phyloP scores from a whole-genome alignment of 2,888 invertebrate genomes.

The Caenorhabditis japonica region DNA sequence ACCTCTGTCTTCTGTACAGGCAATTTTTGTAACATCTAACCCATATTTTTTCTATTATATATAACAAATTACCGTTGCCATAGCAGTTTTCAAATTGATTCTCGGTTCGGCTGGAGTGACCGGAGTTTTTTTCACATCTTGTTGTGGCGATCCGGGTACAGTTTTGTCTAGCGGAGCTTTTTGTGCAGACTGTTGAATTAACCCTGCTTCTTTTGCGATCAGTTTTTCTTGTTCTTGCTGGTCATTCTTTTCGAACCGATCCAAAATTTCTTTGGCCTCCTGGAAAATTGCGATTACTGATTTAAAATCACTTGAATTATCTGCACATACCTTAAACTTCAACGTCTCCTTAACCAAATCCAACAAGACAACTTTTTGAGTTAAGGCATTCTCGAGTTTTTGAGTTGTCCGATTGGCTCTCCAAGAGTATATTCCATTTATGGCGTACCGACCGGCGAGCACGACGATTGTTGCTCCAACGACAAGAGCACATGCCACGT shows the following conservation, averaged over 20 bases:
- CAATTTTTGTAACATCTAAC: too few relatives aligned
- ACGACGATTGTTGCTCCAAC: slow-evolving; percentile 28
- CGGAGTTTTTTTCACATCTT: neutral
- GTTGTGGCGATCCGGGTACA: slow-evolving; percentile 9
- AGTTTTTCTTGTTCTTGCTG: slow-evolving; percentile 7
- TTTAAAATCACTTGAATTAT: slow-evolving; percentile 2
- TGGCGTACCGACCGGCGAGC: slow-evolving; percentile 35
- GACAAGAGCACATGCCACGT: slow-evolving; percentile 20
- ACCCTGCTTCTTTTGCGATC: neutral
- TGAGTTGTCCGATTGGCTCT: slow-evolving; percentile 38
- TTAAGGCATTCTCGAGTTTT: slow-evolving; percentile 52
- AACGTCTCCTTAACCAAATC: slow-evolving; percentile 97
- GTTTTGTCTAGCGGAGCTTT: neutral
- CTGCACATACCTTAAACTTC: slow-evolving; percentile 85
- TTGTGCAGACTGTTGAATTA: neutral
- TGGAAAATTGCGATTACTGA: slow-evolving; percentile 9
- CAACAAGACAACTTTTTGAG: slow-evolving; percentile 81
- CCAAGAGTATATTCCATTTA: slow-evolving; percentile 44
- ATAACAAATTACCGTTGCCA: slow-evolving; percentile 30
- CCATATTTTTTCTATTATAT: too few relatives aligned
- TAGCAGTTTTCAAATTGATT: neutral
- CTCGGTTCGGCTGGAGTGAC: slow-evolving; percentile 11
- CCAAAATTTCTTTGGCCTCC: slow-evolving; percentile 89
- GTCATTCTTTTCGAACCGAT: slow-evolving; percentile 84
- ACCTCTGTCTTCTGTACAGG: too few relatives aligned